Evolutionary conservation across 2,888 invertebrate genomes (phyloP), one percentile per base, ranked within the genome.

Genomic region (Eumerus sabulonum): DNA sequence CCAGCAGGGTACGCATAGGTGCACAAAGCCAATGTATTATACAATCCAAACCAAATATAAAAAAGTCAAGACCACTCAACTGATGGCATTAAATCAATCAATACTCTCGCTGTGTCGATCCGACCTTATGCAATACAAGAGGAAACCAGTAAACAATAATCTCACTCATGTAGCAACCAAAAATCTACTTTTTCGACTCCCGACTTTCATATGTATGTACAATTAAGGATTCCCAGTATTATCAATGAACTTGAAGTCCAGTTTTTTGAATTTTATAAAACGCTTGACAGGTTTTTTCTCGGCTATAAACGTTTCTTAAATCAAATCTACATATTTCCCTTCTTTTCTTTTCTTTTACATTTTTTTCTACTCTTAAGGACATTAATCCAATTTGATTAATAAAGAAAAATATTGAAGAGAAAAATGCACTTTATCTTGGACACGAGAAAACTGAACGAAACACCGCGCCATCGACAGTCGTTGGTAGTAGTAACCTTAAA

Each of bases 111-210:
- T 27, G 3, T 7, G 27, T 27, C 7, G 27, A 27, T 2, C 2
- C 27, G 7, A 27, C 27, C 27, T 27, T 27, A 27, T 38, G 35
- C 14, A 45, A 60, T 53, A 60, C 53, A 60, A 54, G 14, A n/a
- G 54, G 60, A 56, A 62, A 47, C 71, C 38, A 9, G 17, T 16
- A 70, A 76, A 71, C 71, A 76, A 71, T 76, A 76, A 71, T 60
- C 50, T 35, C 17, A 57, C 48, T 57, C 17, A n/a, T 40, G 7
- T 67, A 67, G 19, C 40, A 38, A 56, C 19, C 36, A 57, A 48
- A 19, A 44, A 27, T 36, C 19, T 11, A 44, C 47, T 19, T 17
- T 38, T 40, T 54, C 40, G n/a, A n/a, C n/a, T n/a, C n/a, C n/a
- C n/a, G n/a, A n/a, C 35, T 16, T 60, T 27, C 7, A 17, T 0